phyloP scores from a whole-genome alignment of 2,888 invertebrate species.

The Tinea trinotella region DNA sequence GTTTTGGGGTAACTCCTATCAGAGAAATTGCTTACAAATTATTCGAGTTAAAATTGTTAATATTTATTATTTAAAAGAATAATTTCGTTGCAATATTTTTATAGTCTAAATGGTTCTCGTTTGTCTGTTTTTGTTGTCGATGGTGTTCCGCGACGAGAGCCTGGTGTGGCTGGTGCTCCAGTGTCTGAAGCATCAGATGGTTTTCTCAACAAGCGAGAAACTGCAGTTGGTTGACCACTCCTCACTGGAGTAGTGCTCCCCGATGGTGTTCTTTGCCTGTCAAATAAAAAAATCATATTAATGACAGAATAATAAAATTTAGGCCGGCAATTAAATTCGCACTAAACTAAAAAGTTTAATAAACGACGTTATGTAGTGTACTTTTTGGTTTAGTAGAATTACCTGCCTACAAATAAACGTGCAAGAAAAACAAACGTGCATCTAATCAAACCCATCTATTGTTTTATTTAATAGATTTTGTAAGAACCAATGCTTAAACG shows the following conservation, averaged over 20 bases:
- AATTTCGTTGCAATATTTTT: conserved; percentile 31
- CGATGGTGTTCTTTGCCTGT: conserved; percentile 82
- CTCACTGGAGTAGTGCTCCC: conserved; percentile 82
- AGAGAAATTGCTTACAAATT: background rate
- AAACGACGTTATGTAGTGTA: too few relatives aligned
- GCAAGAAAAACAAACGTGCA: conserved; percentile 25
- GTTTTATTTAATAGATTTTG: background rate
- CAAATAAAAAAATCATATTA: conserved; percentile 24
- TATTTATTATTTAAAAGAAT: background rate
- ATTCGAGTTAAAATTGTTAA: conserved; percentile 1
- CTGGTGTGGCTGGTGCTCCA: conserved; percentile 62
- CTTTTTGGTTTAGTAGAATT: too few relatives aligned
- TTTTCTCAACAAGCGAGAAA: conserved; percentile 75
- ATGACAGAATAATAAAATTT: conserved; percentile 14
- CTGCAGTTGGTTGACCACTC: conserved; percentile 74
- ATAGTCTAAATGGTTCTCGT: conserved; percentile 83
- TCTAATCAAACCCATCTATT: conserved; percentile 24
- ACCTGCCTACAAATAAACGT: too few relatives aligned
- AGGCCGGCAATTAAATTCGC: too few relatives aligned
- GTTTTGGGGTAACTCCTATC: background rate
- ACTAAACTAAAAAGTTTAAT: too few relatives aligned
- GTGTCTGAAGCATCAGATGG: conserved; percentile 80
- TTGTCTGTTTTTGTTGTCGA: conserved; percentile 61
- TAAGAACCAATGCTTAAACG: too few relatives aligned
- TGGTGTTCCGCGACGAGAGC: conserved; percentile 53